phyloP scores from a whole-genome alignment of 1,140 invertebrate species.

The Hylyphantes graminicola region DNA sequence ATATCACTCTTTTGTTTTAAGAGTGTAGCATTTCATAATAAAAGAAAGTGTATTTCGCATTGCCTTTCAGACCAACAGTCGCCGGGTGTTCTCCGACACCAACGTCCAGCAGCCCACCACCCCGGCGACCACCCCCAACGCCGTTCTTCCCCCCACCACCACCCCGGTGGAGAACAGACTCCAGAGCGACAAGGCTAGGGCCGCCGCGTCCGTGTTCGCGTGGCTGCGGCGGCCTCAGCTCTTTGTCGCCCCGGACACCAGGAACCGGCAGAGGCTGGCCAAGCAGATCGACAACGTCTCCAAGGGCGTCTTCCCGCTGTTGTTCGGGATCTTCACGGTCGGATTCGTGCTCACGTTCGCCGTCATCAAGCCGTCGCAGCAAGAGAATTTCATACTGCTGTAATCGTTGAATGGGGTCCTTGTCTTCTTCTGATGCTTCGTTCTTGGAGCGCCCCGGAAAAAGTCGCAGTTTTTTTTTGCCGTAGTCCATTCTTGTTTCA shows the following conservation, averaged over 20 bases:
- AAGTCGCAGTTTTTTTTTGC: background rate
- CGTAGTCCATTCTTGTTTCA: no score
- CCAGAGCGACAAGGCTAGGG: conserved; percentile 61
- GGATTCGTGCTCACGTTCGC: conserved; percentile 92
- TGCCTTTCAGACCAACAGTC: background rate
- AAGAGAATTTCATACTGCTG: conserved; percentile 62
- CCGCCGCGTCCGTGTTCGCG: conserved; percentile 62
- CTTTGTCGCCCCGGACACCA: conserved; percentile 75
- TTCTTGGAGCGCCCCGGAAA: background rate
- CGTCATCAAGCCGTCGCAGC: conserved; percentile 62
- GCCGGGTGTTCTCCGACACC: conserved; percentile 55
- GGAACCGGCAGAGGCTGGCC: conserved; percentile 80
- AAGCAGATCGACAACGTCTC: conserved; percentile 95
- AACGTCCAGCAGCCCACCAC: conserved; percentile 52
- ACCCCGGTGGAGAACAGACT: conserved; percentile 46
- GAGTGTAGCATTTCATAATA: no score
- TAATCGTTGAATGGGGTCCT: conserved; percentile 10
- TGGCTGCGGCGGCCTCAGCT: conserved; percentile 61
- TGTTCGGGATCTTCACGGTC: conserved; percentile 90
- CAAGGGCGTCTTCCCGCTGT: conserved; percentile 88
- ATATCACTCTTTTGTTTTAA: no score
- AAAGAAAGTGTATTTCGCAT: no score
- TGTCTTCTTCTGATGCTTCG: background rate
- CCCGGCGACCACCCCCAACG: conserved; percentile 30
- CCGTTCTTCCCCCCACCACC: background rate